Evolutionary conservation across 1,140 invertebrate species (phyloP).

Genomic region (Dryas iulia): DNA sequence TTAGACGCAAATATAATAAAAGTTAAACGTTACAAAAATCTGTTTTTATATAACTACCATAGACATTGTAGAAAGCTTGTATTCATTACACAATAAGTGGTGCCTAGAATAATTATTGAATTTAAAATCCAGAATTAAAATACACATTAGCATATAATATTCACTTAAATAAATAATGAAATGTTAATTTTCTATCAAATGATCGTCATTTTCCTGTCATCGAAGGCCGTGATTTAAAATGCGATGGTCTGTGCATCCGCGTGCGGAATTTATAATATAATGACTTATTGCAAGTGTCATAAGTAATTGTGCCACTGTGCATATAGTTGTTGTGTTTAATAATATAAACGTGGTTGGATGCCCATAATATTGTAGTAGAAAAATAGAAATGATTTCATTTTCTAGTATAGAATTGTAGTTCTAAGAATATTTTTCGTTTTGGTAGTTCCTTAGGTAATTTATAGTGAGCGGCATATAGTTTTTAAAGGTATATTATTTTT

Average conservation of each 20-base stretch:
- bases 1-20: too few relatives aligned
- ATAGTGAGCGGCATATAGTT: too few relatives aligned
- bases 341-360: not conserved
- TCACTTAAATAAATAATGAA: conserved; percentile 30
- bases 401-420: too few relatives aligned
- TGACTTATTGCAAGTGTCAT: conserved; percentile 41
- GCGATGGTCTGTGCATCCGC: conserved; percentile 43
- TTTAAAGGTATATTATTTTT: too few relatives aligned
- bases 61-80: not conserved
- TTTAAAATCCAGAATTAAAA: not conserved
- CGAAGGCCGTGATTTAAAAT: conserved; percentile 49
- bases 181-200: conserved; percentile 46
- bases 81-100: not conserved
- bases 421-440: too few relatives aligned
- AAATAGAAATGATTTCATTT: not conserved
- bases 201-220: conserved; percentile 53
- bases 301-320: conserved; percentile 34
- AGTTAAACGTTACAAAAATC: too few relatives aligned
- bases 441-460: too few relatives aligned
- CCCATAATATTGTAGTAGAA: not conserved
- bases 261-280: conserved; percentile 46
- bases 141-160: conserved; percentile 1
- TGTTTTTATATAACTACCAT: too few relatives aligned
- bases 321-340: not conserved
- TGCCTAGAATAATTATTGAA: not conserved